Base-by-base conservation (phyloP, 2,113 vertebrate species). In the Platichthys stellatus region DNA sequence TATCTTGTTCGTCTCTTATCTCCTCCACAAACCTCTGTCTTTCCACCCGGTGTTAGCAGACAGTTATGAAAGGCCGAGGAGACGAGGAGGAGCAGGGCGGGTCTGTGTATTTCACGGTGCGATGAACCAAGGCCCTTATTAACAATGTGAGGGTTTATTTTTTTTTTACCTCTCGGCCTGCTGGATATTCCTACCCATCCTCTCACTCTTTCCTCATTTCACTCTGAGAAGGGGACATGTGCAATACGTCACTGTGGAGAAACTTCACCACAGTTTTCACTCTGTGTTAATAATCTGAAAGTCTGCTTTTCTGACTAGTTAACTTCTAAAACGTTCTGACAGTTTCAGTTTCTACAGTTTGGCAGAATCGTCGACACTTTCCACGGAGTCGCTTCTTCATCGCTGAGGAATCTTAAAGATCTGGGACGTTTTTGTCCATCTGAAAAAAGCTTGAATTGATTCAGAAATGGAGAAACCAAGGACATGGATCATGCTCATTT, bases 91-190 rank as follows among this genome's bases (percentile, higher is more conserved):
- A 80, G 70, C 56, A 71, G 79, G 90, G 88, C 64, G 86, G 70
- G 84, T 81, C 83, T 81, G 83, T 82, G 49, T 82, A 81, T 82
- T 68, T 82, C 71, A 80, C 53, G 83, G 56, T 76, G 51, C 13
- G 28, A 86, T 47, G 79, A 83, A 81, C 49, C 28, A 86, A 76
- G 57, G 74, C 83, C 79, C 84, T 85, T 91, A 89, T 88, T 90
- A 79, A 86, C 75, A 90, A 77, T 69, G 89, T 87, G 82, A 88
- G 82, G 81, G 80, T 78, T 87, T 65, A 23, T 64, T 67, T 90
- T 84, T 65, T 63, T 64, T 67, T n/a, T 20, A 85, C 71, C 56
- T 84, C 71, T 72, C 74, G 57, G 61, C 64, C 87, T 84, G 71
- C 71, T 57, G 51, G 49, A 79, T 87, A 72, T 84, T 84, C 21